phyloP scores from a whole-genome alignment of 2,113 vertebrate genomes.

The Beaufortia kweichowensis region DNA sequence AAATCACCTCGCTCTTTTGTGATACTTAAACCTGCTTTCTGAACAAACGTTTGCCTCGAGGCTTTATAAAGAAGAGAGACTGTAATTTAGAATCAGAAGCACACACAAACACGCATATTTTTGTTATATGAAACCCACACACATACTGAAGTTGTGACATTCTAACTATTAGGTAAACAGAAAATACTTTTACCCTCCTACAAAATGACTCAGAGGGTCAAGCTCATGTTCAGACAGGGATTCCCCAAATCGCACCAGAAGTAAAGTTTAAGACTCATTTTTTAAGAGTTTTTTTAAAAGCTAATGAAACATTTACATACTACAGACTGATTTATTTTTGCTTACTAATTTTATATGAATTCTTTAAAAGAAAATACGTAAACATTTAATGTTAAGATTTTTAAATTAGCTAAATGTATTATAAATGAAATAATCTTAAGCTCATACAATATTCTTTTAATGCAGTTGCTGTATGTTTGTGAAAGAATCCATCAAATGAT shows the following conservation, averaged over 20 bases:
- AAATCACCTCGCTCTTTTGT: background rate
- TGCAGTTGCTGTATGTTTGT: too few species aligned
- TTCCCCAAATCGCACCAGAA: conserved; percentile 45
- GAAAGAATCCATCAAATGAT: conserved; percentile 2
- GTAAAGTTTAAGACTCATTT: background rate
- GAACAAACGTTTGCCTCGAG: conserved; percentile 15
- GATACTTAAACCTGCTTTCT: background rate
- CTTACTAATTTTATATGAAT: too few species aligned
- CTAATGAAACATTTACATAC: background rate
- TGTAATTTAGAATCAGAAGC: too few species aligned
- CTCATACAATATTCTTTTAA: too few species aligned
- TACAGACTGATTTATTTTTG: too few species aligned
- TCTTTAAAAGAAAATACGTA: too few species aligned
- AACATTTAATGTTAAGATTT: too few species aligned
- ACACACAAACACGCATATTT: background rate
- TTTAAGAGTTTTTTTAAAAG: too few species aligned
- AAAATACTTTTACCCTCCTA: conserved; percentile 43
- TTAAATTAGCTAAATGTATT: too few species aligned
- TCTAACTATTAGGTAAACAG: conserved; percentile 23
- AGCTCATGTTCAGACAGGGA: conserved; percentile 43
- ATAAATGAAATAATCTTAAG: too few species aligned
- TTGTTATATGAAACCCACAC: conserved; percentile 7
- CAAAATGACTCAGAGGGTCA: conserved; percentile 52
- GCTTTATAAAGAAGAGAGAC: background rate
- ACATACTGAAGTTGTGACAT: background rate